Conservation (phyloP, 2,888 invertebrate genomes). For the Cyrtodaria siliqua region DNA sequence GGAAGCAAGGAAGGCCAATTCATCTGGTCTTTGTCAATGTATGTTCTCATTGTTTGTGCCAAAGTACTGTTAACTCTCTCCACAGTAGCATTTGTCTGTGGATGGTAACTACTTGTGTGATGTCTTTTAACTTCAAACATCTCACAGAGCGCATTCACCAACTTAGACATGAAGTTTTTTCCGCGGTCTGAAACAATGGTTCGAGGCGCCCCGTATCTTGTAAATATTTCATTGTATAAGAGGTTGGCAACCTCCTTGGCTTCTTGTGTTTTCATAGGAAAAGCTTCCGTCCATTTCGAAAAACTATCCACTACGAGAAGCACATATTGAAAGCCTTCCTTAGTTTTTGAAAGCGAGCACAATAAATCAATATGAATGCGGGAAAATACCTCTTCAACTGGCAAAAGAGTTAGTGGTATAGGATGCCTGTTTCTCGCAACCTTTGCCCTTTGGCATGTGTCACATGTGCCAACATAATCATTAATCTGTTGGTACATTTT, state of each 20-base stretch:
- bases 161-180: constrained; percentile 61
- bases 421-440: too few relatives aligned
- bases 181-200: constrained; percentile 36
- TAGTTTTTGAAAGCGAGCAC: constrained; percentile 33
- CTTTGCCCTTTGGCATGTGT: constrained; percentile 39
- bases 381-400: constrained; percentile 11
- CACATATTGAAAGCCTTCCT: constrained; percentile 27
- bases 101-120: constrained; percentile 51
- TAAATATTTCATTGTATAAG: constrained; percentile 49
- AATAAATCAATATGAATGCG: constrained; percentile 51
- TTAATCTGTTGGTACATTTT: constrained; percentile 51
- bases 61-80: constrained; percentile 45
- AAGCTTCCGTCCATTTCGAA: constrained; percentile 57
- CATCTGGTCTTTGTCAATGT: constrained; percentile 38
- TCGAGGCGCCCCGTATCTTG: constrained; percentile 53
- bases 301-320: constrained; percentile 47
- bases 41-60: constrained; percentile 38
- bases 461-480: constrained; percentile 43
- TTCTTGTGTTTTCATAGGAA: constrained; percentile 51
- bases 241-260: constrained; percentile 49
- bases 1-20: constrained; percentile 35
- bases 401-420: constrained; percentile 2
- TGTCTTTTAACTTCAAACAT: constrained; percentile 45
- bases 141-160: constrained; percentile 53
- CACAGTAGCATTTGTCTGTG: constrained; percentile 49